Evolutionary conservation across 2,888 invertebrate genomes (phyloP).

Genomic region (Noctua janthina): DNA sequence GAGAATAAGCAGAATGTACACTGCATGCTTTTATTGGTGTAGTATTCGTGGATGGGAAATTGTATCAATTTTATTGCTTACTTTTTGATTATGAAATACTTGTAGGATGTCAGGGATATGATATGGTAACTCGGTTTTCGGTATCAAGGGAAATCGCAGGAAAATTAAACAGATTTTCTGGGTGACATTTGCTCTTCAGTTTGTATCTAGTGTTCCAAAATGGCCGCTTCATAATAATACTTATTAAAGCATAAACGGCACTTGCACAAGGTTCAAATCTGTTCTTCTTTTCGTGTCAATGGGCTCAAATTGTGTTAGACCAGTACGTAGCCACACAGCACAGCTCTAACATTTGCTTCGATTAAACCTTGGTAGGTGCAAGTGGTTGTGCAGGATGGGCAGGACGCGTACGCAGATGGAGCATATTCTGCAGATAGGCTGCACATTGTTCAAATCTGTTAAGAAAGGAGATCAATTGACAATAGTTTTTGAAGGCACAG

Average conservation of each 20-base stretch:
- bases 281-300: too few species aligned
- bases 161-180: not conserved
- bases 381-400: too few species aligned
- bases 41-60: not conserved
- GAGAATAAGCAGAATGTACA: slow-evolving; percentile 66
- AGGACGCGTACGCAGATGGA: too few species aligned
- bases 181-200: not conserved
- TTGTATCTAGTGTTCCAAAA: not conserved
- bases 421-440: too few species aligned
- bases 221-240: not conserved
- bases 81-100: slow-evolving; percentile 8
- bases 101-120: not conserved
- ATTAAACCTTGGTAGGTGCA: too few species aligned
- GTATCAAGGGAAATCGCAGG: not conserved
- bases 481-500: too few species aligned
- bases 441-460: too few species aligned
- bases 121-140: not conserved
- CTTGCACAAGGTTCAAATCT: not conserved
- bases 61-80: slow-evolving; percentile 13
- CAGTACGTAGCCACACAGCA: too few species aligned
- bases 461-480: too few species aligned
- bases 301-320: too few species aligned
- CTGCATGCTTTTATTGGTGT: slow-evolving; percentile 40
- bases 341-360: too few species aligned
- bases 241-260: not conserved